Percentiles rank a stretch among this genome's conserved stretches.
Conservation (phyloP, 2,797 vertebrate genomes). For the Enteromius fasciolatus region DNA sequence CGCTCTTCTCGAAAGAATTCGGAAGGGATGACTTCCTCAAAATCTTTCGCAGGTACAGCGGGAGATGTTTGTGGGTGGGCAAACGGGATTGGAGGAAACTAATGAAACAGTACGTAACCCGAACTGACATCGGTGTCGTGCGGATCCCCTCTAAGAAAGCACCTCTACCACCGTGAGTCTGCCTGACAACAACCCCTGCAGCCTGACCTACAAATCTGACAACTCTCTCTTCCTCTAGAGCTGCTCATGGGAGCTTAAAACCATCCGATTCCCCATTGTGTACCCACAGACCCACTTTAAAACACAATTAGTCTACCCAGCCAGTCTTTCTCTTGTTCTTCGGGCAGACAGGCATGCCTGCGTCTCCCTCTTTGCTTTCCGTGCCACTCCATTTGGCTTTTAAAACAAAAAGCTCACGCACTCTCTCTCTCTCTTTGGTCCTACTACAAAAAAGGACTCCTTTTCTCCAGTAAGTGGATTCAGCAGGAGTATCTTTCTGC, state of each 20-base stretch:
- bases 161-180: slow-evolving; percentile 66
- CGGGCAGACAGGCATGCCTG: slow-evolving; percentile 55
- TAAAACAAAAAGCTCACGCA: slow-evolving; percentile 55
- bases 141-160: slow-evolving; percentile 54
- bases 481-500: slow-evolving; percentile 61
- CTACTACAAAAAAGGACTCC: slow-evolving; percentile 57
- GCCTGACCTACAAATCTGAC: slow-evolving; percentile 84
- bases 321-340: slow-evolving; percentile 64
- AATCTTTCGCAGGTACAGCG: slow-evolving; percentile 4
- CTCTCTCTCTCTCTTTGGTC: slow-evolving; percentile 3
- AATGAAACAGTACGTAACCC: slow-evolving; percentile 32
- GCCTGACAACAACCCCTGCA: slow-evolving; percentile 80
- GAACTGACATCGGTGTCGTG: slow-evolving; percentile 44
- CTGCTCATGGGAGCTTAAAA: slow-evolving; percentile 74
- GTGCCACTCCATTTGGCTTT: slow-evolving; percentile 64
- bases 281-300: slow-evolving; percentile 79
- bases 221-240: slow-evolving; percentile 77
- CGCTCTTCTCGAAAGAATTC: slow-evolving; percentile 45
- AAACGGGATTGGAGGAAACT: neutral
- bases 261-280: slow-evolving; percentile 75
- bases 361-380: slow-evolving; percentile 55
- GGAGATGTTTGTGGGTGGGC: slow-evolving; percentile 9
- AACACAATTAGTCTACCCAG: slow-evolving; percentile 77
- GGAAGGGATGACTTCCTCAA: neutral
- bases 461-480: slow-evolving; percentile 67